Evolutionary conservation across 2,797 vertebrate species (phyloP), one percentile per base, ranked within the genome.

Genomic region (Hydrocynus forskahlii): DNA sequence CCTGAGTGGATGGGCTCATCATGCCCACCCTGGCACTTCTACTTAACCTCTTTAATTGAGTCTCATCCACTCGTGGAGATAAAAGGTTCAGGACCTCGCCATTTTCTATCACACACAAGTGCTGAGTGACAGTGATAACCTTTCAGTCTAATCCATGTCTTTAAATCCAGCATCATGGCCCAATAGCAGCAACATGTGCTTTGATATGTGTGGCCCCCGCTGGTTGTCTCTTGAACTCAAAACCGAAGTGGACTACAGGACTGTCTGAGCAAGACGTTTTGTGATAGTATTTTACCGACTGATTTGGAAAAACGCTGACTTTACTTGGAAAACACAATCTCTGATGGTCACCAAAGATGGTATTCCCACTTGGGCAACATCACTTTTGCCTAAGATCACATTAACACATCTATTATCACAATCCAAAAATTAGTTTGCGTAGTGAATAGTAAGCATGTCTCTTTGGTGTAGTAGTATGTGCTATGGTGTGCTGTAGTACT

Each of bases 1-100:
- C 40, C 81, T 83, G 85, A 87, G 83, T 86, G 86, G 82, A 84
- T 71, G 16, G 54, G 81, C 86, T 86, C 86, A 84, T 86, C 83
- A 76, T 48, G 35, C 57, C 71, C 62, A 76, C 60, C 69, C 75
- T 75, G 80, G 69, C 64, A 64, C 70, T 66, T 66, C 62, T 75
- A 82, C 76, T 83, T 78, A 83, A 84, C 79, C 82, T 80, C 76
- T 78, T 85, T 79, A 75, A 81, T 80, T 76, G 79, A 78, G 81
- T 80, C 78, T 74, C 76, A 45, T 68, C 63, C 78, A 76, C 81
- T 72, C 64, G 50, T 50, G 54, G 35, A 83, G 62, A 87, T 78
- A 70, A 82, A 78, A 67, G 50, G 57, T 69, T 59, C 16, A 63
- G 74, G 76, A 67, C 64, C 66, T 78, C 54, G 43, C 57, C 68